Base-by-base conservation (phyloP, 2,888 invertebrate genomes). In the Panorpa germanica region DNA sequence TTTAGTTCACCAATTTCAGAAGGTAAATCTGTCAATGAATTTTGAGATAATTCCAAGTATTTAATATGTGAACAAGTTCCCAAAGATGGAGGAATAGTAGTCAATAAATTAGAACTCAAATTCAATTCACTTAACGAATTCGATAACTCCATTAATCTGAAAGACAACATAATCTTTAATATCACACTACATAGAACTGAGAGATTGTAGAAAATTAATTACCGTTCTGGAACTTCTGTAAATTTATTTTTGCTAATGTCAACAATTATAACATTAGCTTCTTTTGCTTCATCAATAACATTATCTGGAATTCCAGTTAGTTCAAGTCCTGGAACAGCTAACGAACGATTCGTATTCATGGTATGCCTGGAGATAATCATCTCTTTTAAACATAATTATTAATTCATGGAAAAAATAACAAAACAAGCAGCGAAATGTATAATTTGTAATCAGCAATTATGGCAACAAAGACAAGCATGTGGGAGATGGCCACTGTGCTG, bases 161-260 rank as follows among this genome's bases (percentile, higher is more conserved):
- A 45, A 47, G 35, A 20, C 23, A 38, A 35, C 22, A 25, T 31
- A 10, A 13, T 15, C 6, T 19, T 28, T 14, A 18, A 12, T 16
- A 13, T 19, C 34, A 21, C 8, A 21, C 7, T n/a, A 31, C 10
- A 21, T 28, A 12, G 18, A 22, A 14, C 23, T 20, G 9, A 33
- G 18, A 15, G 24, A n/a, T n/a, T n/a, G n/a, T n/a, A n/a, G n/a
- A n/a, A n/a, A 40, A 42, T 31, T 45, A 47, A 49, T 50, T 53
- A 74, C 82, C 74, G 71, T 9, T 52, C 42, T 6, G 88, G 85
- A 38, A 88, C 47, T 2, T 57, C 44, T 2, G 55, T 52, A 1
- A 91, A 58, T 43, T 65, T 68, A 53, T 91, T 91, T 50, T 75
- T 78, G 35, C 80, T 80, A 35, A 90, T 53, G 55, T 90, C 86